Base-by-base conservation (phyloP, 2,888 invertebrate genomes). In the Eudasyphora cyanicolor region DNA sequence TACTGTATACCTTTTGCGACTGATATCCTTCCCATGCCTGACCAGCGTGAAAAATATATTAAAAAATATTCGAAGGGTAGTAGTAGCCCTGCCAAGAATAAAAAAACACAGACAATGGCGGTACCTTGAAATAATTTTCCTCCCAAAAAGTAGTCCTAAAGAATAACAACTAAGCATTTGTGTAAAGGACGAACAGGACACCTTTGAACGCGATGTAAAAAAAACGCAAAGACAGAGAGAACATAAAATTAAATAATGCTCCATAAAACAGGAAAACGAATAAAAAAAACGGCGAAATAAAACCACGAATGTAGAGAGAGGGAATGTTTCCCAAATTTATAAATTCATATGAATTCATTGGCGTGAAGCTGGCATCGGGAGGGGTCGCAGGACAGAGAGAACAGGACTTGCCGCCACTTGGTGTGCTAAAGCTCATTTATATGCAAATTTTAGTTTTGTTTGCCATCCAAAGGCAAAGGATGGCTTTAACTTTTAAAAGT, bases 391-490 rank as follows among this genome's bases (percentile, higher is more conserved):
- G 62, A 10, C n/a, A n/a, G n/a, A n/a, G n/a, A n/a, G n/a, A n/a
- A n/a, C 19, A 21, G 67, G 64, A 67, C 67, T 42, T 7, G 1
- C 67, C 67, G 21, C 7, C 42, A 42, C 24, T 24, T 24, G 35
- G 24, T 24, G 32, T n/a, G 21, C 42, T 38, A 67, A 67, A 81
- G 49, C 84, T 81, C 84, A 84, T 84, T 84, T 84, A 84, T 84
- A 84, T 84, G 84, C 73, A 84, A 84, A 84, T 84, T 84, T 78
- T 67, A 67, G 67, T 67, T 67, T 42, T 67, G 24, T 42, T 67
- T 42, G 8, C 38, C 8, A 21, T 21, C 1, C 64, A 64, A n/a
- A n/a, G n/a, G 19, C 35, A 0, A 49, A 62, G 62, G 45, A 49
- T 35, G 3, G 38, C 7, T 35, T 1, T 70, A 69, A 17, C 64